Evolutionary conservation across 2,113 vertebrate genomes (phyloP).

Genomic region (Onychostruthus taczanowskii): DNA sequence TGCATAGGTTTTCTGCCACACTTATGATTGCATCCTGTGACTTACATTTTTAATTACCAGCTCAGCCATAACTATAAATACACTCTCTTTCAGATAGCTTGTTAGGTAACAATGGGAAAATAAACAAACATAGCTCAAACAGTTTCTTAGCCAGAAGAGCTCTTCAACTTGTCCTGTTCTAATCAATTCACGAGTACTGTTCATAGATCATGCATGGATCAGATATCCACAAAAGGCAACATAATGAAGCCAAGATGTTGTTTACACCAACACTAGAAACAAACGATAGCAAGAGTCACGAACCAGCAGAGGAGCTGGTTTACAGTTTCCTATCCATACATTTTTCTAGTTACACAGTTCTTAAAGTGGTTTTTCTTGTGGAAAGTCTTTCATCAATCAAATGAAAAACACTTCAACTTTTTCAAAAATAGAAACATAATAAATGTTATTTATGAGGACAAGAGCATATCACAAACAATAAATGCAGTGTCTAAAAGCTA

Average conservation of each 20-base stretch:
- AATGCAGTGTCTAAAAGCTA: not conserved
- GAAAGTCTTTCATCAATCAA: not conserved
- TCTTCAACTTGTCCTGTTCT: not conserved
- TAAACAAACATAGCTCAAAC: not conserved
- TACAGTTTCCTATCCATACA: not conserved
- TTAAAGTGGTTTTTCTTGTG: constrained; percentile 11
- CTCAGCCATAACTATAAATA: not conserved
- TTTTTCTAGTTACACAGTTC: not conserved
- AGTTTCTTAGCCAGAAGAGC: not conserved
- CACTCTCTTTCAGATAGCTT: not conserved
- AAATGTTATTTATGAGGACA: not conserved
- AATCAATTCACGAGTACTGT: not conserved
- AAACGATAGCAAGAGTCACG: not conserved
- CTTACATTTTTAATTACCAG: constrained; percentile 31
- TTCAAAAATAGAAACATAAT: not conserved
- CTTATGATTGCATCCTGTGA: not conserved
- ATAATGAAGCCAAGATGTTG: constrained; percentile 38
- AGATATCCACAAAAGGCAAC: constrained; percentile 22
- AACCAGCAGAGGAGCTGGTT: not conserved
- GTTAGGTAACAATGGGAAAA: not conserved
- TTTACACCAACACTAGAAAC: not conserved
- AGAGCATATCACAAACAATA: not conserved
- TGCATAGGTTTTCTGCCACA: not conserved
- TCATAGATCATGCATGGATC: not conserved
- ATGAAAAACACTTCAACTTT: constrained; percentile 1